A percentile compares a stretch with the other conserved stretches of the same genome.
Evolutionary conservation across 2,888 invertebrate genomes (phyloP).

Genomic region (Oxyscelio sp.): DNA sequence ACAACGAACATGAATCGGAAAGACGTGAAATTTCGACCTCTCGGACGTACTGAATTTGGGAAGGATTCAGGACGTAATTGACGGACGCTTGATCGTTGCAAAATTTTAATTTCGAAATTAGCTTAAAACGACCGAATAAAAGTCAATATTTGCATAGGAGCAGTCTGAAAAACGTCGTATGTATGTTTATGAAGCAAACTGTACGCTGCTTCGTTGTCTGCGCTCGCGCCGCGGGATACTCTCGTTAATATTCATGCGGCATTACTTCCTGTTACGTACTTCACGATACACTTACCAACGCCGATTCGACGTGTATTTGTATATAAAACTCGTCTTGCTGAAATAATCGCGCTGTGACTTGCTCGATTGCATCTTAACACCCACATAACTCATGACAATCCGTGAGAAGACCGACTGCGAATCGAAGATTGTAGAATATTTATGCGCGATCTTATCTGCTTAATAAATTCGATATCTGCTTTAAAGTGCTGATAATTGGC

Average conservation of each 20-base stretch:
- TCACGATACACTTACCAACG: conserved; percentile 81
- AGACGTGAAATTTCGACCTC: not conserved
- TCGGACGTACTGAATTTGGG: no score
- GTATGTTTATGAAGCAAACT: conserved; percentile 58
- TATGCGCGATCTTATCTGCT: no score
- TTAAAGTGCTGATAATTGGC: no score
- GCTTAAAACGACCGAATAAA: no score
- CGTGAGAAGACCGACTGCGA: conserved; percentile 41
- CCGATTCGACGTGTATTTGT: conserved; percentile 65
- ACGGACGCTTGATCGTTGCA: no score
- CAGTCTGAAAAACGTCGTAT: conserved; percentile 53
- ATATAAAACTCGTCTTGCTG: conserved; percentile 71
- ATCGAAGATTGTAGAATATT: conserved; percentile 17
- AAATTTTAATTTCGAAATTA: no score
- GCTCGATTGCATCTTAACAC: conserved; percentile 64
- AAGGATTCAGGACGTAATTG: no score
- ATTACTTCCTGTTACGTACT: conserved; percentile 83
- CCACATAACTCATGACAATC: conserved; percentile 40
- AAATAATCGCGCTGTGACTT: conserved; percentile 59
- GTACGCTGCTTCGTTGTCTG: conserved; percentile 76
- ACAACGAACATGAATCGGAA: conserved; percentile 39
- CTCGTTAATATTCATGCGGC: conserved; percentile 83
- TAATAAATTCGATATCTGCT: no score
- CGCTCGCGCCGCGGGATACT: conserved; percentile 79
- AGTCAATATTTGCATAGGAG: conserved; percentile 48